Evolutionary conservation across 35 echinoderm and acorn worm species (phyloP), one percentile per base, ranked within the genome.

Genomic region (Apostichopus japonicus): DNA sequence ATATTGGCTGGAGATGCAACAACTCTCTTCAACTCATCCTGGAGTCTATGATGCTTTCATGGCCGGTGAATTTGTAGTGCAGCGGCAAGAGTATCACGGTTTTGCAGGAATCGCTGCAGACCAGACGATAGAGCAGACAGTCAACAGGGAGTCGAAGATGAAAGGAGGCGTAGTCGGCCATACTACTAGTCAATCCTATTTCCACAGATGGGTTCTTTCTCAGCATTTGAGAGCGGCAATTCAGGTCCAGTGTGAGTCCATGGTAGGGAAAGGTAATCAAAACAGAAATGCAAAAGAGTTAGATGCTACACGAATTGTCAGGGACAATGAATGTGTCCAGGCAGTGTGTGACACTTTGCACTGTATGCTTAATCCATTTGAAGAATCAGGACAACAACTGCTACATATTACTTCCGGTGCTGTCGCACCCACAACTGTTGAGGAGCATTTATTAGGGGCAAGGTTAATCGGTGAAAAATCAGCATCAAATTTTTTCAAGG

Each of bases 351-450:
- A 82, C 17, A 92, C 80, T 13, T 78, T 92, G 10, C 72, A 92
- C 23, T 72, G 86, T 22, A 96, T 92, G 95, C 86, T 94, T 1
- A 94, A 96, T 15, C 93, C 96, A 6, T 97, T 95, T 79, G 90
- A 97, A 78, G 56, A 78, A 14, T 0, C 1, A 9, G 44, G 78
- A 91, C 91, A 84, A 14, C 19, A 77, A 25, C 80, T 95, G 9
- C 2, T 95, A 10, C 92, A 90, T 78, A 25, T 91, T 75, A 51
- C 88, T 11, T 91, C 65, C 6, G 88, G 72, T 53, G 22, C 17
- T 21, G 72, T 77, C 11, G 71, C 83, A 23, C n/a, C 92, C 24
- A 19, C 82, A 6, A 53, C 53, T 5, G 70, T 77, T n/a, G 58
- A 73, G 15, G 19, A 73, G 21, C 1, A 78, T 59, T 55, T 93